A percentile compares a stretch with the other conserved stretches of the same genome.
Evolutionary conservation across 2,113 vertebrate genomes (phyloP).

Genomic region (Xenotilapia longispinis): DNA sequence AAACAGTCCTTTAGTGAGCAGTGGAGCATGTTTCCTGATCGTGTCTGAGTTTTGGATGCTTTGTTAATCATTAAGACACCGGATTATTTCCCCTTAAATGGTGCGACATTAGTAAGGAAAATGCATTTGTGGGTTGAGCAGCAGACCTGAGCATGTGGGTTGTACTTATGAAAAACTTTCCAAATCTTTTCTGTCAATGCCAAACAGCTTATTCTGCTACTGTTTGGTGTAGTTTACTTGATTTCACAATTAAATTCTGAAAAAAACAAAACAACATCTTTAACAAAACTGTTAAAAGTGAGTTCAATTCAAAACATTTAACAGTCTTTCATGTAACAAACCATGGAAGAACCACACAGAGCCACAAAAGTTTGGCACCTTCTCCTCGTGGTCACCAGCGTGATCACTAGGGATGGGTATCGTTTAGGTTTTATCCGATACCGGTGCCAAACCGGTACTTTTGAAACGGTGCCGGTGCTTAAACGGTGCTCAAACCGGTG

Average conservation of each 20-base stretch:
- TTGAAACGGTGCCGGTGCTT: too few species aligned
- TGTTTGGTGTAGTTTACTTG: neutral
- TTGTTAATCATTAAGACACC: neutral
- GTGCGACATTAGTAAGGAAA: neutral
- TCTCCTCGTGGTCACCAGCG: neutral
- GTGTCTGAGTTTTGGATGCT: neutral
- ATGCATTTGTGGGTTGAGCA: neutral
- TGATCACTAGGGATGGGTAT: neutral
- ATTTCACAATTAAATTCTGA: neutral
- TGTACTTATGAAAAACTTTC: neutral
- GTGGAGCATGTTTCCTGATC: neutral
- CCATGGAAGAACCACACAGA: neutral
- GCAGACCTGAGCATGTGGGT: neutral
- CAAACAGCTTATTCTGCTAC: neutral
- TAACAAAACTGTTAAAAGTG: accelerated
- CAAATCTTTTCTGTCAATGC: neutral
- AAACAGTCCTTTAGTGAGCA: neutral
- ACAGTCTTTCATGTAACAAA: neutral
- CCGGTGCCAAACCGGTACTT: too few species aligned
- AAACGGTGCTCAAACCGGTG: too few species aligned
- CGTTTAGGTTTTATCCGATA: too few species aligned
- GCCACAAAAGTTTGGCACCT: neutral
- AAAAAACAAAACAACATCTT: accelerated
- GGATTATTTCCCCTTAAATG: neutral
- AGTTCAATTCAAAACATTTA: neutral